These are phyloP conservation scores for Hoplodrina blanda DNA, from an alignment of 2,888 invertebrate species.

Conservation along the genomic window DNA sequence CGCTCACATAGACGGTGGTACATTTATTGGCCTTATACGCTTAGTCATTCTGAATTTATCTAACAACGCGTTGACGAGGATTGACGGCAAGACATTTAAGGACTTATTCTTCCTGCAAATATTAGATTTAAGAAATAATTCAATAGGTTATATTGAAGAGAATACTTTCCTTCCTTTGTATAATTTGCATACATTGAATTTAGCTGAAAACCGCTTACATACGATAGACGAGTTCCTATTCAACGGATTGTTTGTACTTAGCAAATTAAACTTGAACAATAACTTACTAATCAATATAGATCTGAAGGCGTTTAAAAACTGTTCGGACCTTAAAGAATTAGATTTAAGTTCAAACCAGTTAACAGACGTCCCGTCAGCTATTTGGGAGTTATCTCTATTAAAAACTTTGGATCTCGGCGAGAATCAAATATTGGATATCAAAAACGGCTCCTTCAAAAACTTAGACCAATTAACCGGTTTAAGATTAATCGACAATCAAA, in stretches of 20 bases:
- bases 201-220: slow-evolving; percentile 96
- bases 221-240: slow-evolving; percentile 95
- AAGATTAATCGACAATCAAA: slow-evolving; percentile 96
- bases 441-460: slow-evolving; percentile 96
- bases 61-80: slow-evolving; percentile 95
- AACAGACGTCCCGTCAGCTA: slow-evolving; percentile 94
- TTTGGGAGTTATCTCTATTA: slow-evolving; percentile 95
- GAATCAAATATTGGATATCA: slow-evolving; percentile 96
- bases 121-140: slow-evolving; percentile 96
- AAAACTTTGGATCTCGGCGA: slow-evolving; percentile 97
- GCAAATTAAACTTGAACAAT: slow-evolving; percentile 96
- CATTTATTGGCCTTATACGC: slow-evolving; percentile 96
- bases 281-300: slow-evolving; percentile 95
- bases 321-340: slow-evolving; percentile 96
- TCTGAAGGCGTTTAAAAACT: slow-evolving; percentile 95
- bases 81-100: slow-evolving; percentile 96
- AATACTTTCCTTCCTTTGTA: slow-evolving; percentile 96
- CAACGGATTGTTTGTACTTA: slow-evolving; percentile 95
- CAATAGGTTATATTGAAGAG: slow-evolving; percentile 96
- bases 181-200: slow-evolving; percentile 96
- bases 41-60: slow-evolving; percentile 96
- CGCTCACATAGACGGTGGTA: slow-evolving; percentile 95
- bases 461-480: slow-evolving; percentile 96
- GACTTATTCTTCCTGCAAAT: slow-evolving; percentile 97
- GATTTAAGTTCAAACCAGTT: slow-evolving; percentile 97